These are phyloP conservation scores for Bovichtus diacanthus DNA, from an alignment of 2,797 vertebrate genomes.

Conservation along the genomic window DNA sequence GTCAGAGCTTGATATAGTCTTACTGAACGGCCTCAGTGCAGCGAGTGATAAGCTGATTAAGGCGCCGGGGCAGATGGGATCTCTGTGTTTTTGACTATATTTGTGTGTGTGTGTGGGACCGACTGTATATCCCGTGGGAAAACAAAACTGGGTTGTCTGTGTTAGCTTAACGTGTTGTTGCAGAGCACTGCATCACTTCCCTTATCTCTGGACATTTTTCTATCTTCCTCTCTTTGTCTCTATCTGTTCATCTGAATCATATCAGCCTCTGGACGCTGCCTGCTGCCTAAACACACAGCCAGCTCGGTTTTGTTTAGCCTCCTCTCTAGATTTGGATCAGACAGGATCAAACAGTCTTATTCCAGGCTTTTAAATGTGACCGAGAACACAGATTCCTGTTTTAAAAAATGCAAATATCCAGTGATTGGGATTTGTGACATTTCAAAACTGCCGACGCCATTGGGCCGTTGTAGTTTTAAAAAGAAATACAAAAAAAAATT, in stretches of 20 bases:
- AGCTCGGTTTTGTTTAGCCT: slow-evolving; percentile 28
- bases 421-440: too few relatives aligned
- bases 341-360: too few relatives aligned
- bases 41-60: slow-evolving; percentile 84
- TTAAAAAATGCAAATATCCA: too few relatives aligned
- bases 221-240: slow-evolving; percentile 39
- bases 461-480: too few relatives aligned
- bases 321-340: slow-evolving; percentile 18
- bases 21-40: slow-evolving; percentile 56
- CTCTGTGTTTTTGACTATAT: slow-evolving; percentile 65
- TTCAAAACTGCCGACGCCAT: too few relatives aligned
- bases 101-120: slow-evolving; percentile 41
- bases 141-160: slow-evolving; percentile 75
- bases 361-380: too few relatives aligned
- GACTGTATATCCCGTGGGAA: slow-evolving; percentile 66
- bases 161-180: slow-evolving; percentile 68
- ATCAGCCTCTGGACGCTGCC: slow-evolving; percentile 17
- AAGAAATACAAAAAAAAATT: too few relatives aligned
- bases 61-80: slow-evolving; percentile 77
- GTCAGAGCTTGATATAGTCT: slow-evolving; percentile 73
- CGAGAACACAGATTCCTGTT: too few relatives aligned
- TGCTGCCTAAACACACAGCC: slow-evolving; percentile 28
- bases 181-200: slow-evolving; percentile 22
- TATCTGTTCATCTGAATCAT: slow-evolving; percentile 61
- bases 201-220: slow-evolving; percentile 46